A percentile compares a stretch with the other conserved stretches of the same genome.
Evolutionary conservation across 2,113 vertebrate species (phyloP).

Genomic region (Sphyrna mokarran): DNA sequence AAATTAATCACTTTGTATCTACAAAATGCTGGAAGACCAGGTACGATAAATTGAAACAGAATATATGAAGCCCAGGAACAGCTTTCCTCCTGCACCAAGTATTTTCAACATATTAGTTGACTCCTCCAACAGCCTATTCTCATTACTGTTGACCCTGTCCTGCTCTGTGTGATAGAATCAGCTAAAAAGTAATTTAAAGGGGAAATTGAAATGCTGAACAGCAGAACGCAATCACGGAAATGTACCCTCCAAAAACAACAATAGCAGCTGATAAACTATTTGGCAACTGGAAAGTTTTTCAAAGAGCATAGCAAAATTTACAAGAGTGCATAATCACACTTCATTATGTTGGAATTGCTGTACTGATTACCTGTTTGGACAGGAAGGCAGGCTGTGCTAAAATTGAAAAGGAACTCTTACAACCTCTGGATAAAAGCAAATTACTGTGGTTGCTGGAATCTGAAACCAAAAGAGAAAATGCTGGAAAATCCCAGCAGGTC

Average conservation of each 20-base stretch:
- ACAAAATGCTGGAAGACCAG: not conserved
- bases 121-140: not conserved
- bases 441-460: too few relatives aligned
- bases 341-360: not conserved
- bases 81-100: not conserved
- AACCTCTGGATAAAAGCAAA: too few relatives aligned
- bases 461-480: too few relatives aligned
- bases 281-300: not conserved
- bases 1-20: not conserved
- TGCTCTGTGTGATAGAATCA: not conserved
- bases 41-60: not conserved
- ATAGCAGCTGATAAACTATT: not conserved
- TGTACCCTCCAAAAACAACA: not conserved
- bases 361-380: not conserved
- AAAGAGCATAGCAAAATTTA: not conserved
- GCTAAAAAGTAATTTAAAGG: not conserved
- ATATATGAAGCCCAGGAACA: not conserved
- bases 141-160: not conserved
- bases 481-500: too few relatives aligned
- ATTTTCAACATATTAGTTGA: not conserved
- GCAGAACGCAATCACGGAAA: not conserved
- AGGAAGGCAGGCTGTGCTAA: not conserved
- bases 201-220: not conserved
- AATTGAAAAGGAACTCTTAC: conserved; percentile 3
- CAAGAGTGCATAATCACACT: not conserved